Base-by-base conservation (phyloP, 2,113 vertebrate species). In the Erinaceus europaeus region DNA sequence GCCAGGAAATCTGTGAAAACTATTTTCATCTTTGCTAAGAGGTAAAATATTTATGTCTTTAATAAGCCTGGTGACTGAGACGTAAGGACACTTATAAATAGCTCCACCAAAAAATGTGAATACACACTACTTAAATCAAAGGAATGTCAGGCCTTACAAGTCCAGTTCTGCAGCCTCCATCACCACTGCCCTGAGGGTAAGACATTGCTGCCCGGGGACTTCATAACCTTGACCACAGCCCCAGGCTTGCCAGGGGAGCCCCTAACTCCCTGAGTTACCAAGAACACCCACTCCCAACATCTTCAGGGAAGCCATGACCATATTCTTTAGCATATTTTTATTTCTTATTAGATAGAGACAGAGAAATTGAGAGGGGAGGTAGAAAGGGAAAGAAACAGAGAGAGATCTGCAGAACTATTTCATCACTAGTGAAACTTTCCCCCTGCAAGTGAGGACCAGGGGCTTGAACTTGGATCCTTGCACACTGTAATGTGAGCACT, bases 41-140 rank as follows among this genome's bases (percentile, higher is more conserved):
- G 76, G 93, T 91, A 72, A 94, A 92, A 83, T 94, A 94, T 94
- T 94, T 94, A 90, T 89, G 84, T 90, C 92, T 93, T 94, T 90
- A 92, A 90, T 90, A 92, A 95, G 76, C 80, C 53, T 5, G 0
- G 91, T 64, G 80, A 79, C 76, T 80, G 84, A 89, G 90, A 84
- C 65, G 42, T 36, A 44, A 84, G 40, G 20, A 3, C 21, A 68
- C 84, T 88, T 90, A 80, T 83, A 85, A 93, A 92, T 67, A 88
- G 68, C 76, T 65, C 34, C 27, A 8, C 48, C 72, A 62, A 61
- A n/a, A 75, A 87, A 72, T 27, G 62, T 55, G 29, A 14, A 0
- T 29, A 29, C 82, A 71, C 18, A 32, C 36, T 36, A 9, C 50
- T 62, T 76, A 14, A 55, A 50, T 64, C 74, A 83, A 81, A 84